Conservation (phyloP, 2,888 invertebrate species). For the Tineola bisselliella region DNA sequence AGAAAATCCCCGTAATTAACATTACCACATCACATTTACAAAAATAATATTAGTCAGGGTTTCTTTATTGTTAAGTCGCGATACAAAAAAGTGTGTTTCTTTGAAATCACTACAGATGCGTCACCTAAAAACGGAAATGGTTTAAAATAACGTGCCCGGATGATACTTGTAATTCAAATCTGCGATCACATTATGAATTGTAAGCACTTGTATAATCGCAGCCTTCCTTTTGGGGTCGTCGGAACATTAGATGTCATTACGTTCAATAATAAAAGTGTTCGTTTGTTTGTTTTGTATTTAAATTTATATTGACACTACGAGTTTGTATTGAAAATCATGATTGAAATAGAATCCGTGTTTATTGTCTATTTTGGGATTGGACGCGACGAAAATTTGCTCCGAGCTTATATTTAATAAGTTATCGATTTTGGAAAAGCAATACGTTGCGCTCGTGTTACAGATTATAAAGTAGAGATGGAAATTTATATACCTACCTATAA, state of each 20-base stretch:
- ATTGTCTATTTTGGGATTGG: no score
- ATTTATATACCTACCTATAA: no score
- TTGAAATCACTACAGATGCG: neutral
- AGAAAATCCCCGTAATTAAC: neutral
- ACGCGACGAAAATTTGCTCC: no score
- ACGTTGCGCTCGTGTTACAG: no score
- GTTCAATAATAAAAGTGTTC: neutral
- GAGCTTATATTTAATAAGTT: no score
- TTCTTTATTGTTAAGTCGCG: neutral
- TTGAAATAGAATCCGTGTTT: no score
- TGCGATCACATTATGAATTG: neutral
- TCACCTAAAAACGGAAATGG: constrained; percentile 1
- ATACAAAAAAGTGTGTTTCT: neutral
- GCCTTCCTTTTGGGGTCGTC: neutral
- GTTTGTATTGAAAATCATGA: no score
- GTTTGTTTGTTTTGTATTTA: no score
- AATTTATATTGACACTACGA: no score
- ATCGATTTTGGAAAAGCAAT: no score
- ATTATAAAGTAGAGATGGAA: no score
- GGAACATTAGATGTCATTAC: neutral
- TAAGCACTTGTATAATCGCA: neutral
- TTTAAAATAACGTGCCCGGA: constrained; percentile 1
- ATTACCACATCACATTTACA: neutral
- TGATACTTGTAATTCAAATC: constrained; percentile 3
- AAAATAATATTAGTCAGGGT: neutral